Base-by-base conservation (phyloP, 1,140 invertebrate genomes). In the Aphelinus certus region DNA sequence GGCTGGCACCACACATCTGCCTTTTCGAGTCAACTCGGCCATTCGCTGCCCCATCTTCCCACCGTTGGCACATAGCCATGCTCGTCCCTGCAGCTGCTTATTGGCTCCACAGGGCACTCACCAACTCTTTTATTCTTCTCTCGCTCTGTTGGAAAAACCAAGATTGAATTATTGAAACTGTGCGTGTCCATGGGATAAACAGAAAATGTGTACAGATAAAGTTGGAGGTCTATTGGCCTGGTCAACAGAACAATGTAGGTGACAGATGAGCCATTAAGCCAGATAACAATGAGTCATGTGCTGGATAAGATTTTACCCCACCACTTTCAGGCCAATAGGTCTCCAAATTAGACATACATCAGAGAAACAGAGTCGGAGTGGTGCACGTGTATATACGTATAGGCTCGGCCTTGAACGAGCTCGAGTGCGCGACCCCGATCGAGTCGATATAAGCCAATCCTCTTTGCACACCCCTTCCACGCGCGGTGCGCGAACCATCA, bases 21-120 rank as follows among this genome's bases (percentile, higher is more conserved):
- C 89, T 89, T 85, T 88, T 87, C 93, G 94, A 96, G 94, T 95
- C 94, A 96, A 95, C 95, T 96, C 88, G 94, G 94, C 94, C 94
- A 96, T 88, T 96, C 94, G 86, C 91, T 92, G 86, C 94, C 94
- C 94, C 94, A 95, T 77, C 94, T 92, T 83, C 93, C 93, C 83
- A 95, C 93, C 80, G 92, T 91, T 87, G 93, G 93, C 88, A 92
- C 89, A 81, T 91, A 91, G 77, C 90, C 88, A 88, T 88, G 87
- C 86, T 91, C 91, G 86, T 89, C 89, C 88, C 88, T 89, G 88
- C 84, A 89, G 88, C 88, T 89, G 88, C 88, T 88, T 84, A 88
- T 87, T 77, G 88, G 88, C 86, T 88, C 87, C 82, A 89, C 88
- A 89, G 88, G 88, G 86, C 85, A 85, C 85, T 89, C 88, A 85